phyloP scores from a whole-genome alignment of 1,140 invertebrate species.

The Trichonephila inaurata region DNA sequence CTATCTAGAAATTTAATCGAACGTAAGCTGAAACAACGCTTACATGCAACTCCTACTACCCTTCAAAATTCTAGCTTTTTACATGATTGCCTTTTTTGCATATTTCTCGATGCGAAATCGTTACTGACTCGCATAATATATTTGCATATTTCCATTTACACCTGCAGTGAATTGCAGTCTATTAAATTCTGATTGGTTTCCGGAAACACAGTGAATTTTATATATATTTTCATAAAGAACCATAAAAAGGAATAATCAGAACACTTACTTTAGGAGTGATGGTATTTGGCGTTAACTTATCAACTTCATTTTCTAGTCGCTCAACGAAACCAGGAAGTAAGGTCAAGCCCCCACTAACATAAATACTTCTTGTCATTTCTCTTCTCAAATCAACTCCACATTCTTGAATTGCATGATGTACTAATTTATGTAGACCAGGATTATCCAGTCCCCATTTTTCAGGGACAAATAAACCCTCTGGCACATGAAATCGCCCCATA shows the following conservation, averaged over 20 bases:
- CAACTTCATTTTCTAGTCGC: constrained; percentile 83
- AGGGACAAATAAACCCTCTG: constrained; percentile 85
- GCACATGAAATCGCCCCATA: constrained; percentile 82
- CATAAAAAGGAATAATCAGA: not conserved
- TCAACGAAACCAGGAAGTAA: constrained; percentile 85
- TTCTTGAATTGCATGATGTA: constrained; percentile 84
- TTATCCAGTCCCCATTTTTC: constrained; percentile 85
- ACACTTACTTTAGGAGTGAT: constrained; percentile 84
- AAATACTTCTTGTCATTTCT: constrained; percentile 83
- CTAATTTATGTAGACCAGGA: constrained; percentile 84
- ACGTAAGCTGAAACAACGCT: too few relatives aligned
- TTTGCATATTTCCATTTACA: too few relatives aligned
- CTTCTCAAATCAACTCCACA: constrained; percentile 83
- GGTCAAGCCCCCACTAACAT: constrained; percentile 83
- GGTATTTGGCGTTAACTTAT: constrained; percentile 83
- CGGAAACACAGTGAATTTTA: too few relatives aligned
- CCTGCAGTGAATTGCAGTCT: too few relatives aligned
- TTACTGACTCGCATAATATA: too few relatives aligned
- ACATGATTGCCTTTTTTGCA: too few relatives aligned
- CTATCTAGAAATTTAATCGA: too few relatives aligned
- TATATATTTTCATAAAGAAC: too few relatives aligned
- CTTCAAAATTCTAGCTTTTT: too few relatives aligned
- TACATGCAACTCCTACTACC: too few relatives aligned
- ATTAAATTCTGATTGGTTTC: too few relatives aligned
- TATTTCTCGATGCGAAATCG: too few relatives aligned